Conservation (phyloP, 2,113 vertebrate species). For the Lonchura striata region DNA sequence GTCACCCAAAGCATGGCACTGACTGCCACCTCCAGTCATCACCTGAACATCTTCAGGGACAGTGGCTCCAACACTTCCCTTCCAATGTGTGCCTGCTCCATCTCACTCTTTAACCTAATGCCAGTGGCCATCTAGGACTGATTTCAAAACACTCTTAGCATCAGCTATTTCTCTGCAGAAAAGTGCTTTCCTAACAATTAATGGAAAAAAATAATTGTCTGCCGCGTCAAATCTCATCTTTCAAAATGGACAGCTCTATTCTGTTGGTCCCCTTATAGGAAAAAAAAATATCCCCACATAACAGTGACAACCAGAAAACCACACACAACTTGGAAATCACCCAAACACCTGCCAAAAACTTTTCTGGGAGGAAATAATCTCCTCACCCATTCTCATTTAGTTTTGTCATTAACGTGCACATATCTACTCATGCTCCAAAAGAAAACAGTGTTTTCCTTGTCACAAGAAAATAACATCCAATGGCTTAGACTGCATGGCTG, state of each 20-base stretch:
- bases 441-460: not conserved
- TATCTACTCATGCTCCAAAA: not conserved
- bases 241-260: not conserved
- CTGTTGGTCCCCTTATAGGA: not conserved
- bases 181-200: not conserved
- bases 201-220: not conserved
- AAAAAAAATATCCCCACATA: not conserved
- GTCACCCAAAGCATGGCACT: not conserved
- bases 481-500: not conserved
- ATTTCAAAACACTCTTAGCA: not conserved
- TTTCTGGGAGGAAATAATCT: not conserved
- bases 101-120: not conserved
- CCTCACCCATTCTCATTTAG: not conserved
- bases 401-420: not conserved
- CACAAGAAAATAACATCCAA: not conserved
- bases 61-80: fast-evolving
- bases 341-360: not conserved
- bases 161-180: not conserved
- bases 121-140: not conserved
- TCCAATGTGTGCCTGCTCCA: not conserved
- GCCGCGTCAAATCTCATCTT: not conserved
- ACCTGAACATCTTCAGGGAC: not conserved
- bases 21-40: too few relatives aligned
- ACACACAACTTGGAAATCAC: not conserved
- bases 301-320: not conserved